Base-by-base conservation (phyloP, 2,888 invertebrate species). In the Silvanus unidentatus region DNA sequence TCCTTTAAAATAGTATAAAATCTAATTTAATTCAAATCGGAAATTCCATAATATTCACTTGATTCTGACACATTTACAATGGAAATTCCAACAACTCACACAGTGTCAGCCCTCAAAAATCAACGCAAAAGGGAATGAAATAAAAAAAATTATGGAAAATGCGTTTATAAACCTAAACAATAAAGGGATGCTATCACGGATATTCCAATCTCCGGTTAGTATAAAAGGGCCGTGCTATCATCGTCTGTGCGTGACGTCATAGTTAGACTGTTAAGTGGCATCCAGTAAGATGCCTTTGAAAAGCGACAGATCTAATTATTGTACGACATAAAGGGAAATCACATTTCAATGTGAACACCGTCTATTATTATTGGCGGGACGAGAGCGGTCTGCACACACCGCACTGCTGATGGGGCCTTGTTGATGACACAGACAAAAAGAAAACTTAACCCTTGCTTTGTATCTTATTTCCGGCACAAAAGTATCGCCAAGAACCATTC, bases 201-300 rank as follows among this genome's bases (percentile, higher is more conserved):
- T 54, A 56, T 61, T 59, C 58, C 58, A 62, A 63, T 63, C 59
- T 63, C 62, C 62, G 62, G 58, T 48, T 22, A 3, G 47, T 54
- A 61, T 60, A 63, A 62, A 59, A 57, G 55, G 22, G 22, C 22
- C 22, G n/a, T n/a, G n/a, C 22, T 22, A 47, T 32, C 44, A 40
- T 46, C 54, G 52, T 54, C 59, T 61, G 58, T 50, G 47, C 49
- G 51, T 61, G 61, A 59, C 61, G 54, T 57, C 58, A 53, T 47
- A 35, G 44, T 32, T 16, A 41, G 30, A n/a, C 15, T 14, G 39
- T 16, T 38, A 32, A 40, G 35, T 40, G 45, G 35, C 30, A 22
- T 14, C 48, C 40, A 47, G 45, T 22, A 22, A 22, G 45, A 48
- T 47, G 49, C 57, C 60, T 62, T 63, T 63, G 61, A 62, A 62